phyloP scores from a whole-genome alignment of 1,140 invertebrate species.

The Cheumatopsyche charites region DNA sequence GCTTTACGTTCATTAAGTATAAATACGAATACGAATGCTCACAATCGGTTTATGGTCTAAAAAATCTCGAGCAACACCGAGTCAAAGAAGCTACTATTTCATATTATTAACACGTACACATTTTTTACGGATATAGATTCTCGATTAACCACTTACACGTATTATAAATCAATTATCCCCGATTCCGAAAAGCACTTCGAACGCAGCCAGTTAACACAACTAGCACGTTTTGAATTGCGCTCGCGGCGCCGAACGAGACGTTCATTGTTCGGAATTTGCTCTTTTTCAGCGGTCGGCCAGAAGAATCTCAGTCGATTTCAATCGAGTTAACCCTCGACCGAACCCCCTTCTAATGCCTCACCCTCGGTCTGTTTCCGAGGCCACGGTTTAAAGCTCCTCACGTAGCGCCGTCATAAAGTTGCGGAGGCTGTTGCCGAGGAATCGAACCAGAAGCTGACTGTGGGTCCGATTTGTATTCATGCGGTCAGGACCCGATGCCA shows the following conservation, averaged over 20 bases:
- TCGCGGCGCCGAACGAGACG: conserved; percentile 8
- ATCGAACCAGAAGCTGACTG: conserved; percentile 25
- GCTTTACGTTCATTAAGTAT: too few species aligned
- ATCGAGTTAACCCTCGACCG: neutral
- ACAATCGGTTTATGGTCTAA: too few species aligned
- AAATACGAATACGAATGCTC: too few species aligned
- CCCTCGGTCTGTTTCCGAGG: neutral
- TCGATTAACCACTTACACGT: too few species aligned
- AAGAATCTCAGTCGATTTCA: conserved; percentile 7
- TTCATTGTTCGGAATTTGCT: neutral
- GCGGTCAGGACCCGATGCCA: conserved; percentile 38
- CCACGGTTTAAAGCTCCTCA: conserved; percentile 39
- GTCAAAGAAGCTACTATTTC: too few species aligned
- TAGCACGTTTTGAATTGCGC: neutral
- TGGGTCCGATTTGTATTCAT: conserved; percentile 44
- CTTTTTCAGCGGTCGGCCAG: conserved; percentile 11
- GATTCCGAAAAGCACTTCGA: too few species aligned
- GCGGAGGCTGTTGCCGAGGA: conserved; percentile 6
- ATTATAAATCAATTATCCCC: too few species aligned
- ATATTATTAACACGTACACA: too few species aligned
- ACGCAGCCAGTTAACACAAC: too few species aligned
- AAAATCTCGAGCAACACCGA: too few species aligned
- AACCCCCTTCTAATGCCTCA: conserved; percentile 33
- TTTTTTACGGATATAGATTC: too few species aligned
- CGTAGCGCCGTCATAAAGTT: conserved; percentile 41